Evolutionary conservation across 2,888 invertebrate genomes (phyloP).

Genomic region (Tillus elongatus): DNA sequence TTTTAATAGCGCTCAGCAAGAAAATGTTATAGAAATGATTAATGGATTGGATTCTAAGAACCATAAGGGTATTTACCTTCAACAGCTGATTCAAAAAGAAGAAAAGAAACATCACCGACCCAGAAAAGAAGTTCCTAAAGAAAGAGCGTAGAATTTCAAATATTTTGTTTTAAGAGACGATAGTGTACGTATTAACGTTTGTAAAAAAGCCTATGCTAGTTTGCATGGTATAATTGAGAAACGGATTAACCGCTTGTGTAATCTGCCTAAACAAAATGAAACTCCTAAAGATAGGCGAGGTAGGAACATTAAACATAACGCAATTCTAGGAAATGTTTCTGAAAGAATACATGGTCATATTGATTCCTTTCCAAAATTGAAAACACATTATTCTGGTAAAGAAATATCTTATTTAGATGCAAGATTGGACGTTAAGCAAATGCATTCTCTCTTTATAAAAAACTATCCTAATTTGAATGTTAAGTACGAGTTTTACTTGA

Average conservation of each 20-base stretch:
- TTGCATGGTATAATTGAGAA: no score
- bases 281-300: conserved; percentile 14
- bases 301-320: conserved; percentile 13
- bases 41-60: conserved; percentile 15
- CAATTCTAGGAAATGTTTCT: conserved; percentile 11
- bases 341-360: conserved; percentile 16
- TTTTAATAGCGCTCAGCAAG: conserved; percentile 9
- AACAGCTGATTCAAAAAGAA: conserved; percentile 12
- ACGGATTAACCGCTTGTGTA: conserved; percentile 12
- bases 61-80: conserved; percentile 16
- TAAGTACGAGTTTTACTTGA: no score
- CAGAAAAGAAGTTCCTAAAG: conserved; percentile 11
- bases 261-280: no score
- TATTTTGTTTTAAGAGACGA: no score
- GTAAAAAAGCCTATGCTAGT: no score
- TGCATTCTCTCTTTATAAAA: no score
- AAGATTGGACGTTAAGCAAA: no score
- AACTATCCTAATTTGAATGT: conserved; percentile 17
- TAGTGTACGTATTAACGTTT: no score
- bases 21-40: no score
- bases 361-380: conserved; percentile 13
- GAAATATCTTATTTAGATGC: conserved; percentile 21
- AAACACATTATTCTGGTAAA: conserved; percentile 20
- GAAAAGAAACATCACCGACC: conserved; percentile 12
- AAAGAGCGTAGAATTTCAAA: conserved; percentile 12